phyloP scores from a whole-genome alignment of 2,797 vertebrate species.

The Eulemur mongoz region DNA sequence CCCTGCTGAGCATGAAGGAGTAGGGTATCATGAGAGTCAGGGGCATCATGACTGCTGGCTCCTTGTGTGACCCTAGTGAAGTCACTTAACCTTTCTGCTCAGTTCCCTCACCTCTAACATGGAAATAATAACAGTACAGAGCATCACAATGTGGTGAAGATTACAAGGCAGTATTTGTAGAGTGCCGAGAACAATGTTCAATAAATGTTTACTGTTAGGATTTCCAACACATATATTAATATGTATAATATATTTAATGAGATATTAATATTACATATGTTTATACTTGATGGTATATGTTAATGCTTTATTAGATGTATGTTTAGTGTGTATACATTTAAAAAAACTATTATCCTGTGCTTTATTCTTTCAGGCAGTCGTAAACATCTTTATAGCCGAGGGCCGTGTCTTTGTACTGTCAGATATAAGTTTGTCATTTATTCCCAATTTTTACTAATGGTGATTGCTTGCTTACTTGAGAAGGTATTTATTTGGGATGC shows the following conservation, averaged over 20 bases:
- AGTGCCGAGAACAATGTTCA: neutral
- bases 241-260: neutral
- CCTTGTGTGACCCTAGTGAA: neutral
- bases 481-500: slow-evolving; percentile 40
- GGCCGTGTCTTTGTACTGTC: neutral
- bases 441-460: neutral
- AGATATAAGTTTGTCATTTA: neutral
- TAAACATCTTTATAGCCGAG: neutral
- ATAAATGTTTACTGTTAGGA: neutral
- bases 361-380: neutral
- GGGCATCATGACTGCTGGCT: neutral
- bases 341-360: neutral
- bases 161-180: neutral
- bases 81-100: neutral
- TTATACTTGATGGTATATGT: neutral
- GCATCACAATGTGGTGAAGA: neutral
- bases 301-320: neutral
- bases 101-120: neutral
- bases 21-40: neutral
- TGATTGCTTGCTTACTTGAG: neutral
- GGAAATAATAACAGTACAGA: no score
- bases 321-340: neutral
- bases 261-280: neutral
- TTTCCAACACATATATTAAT: neutral
- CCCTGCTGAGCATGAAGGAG: neutral